phyloP scores from a whole-genome alignment of 1,140 invertebrate species.

The Drosophila bipectinata region DNA sequence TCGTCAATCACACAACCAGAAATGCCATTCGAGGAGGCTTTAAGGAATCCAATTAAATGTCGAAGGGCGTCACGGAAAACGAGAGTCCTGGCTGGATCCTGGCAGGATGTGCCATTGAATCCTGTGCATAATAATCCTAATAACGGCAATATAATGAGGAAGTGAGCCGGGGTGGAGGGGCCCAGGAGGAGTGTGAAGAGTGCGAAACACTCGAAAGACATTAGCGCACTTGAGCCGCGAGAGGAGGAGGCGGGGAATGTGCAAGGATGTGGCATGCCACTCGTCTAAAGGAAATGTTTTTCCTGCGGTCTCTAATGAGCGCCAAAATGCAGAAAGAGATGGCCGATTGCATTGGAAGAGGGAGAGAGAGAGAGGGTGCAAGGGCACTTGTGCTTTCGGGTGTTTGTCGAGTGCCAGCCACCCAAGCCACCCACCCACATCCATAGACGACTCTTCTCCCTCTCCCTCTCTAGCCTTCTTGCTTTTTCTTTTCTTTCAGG shows the following conservation, averaged over 20 bases:
- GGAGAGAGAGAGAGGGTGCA: conserved; percentile 26
- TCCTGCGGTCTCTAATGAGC: conserved; percentile 65
- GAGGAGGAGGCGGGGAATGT: neutral
- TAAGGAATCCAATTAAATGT: conserved; percentile 79
- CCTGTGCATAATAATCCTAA: conserved; percentile 61
- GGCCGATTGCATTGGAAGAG: conserved; percentile 3
- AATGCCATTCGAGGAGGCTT: conserved; percentile 72
- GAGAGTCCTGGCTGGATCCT: no score
- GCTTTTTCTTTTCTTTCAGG: conserved; percentile 4
- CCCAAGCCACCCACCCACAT: conserved; percentile 7
- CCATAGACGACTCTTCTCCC: neutral
- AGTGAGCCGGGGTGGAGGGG: conserved; percentile 8
- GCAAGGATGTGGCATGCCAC: conserved; percentile 74
- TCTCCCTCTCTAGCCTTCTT: neutral
- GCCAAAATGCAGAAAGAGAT: conserved; percentile 21
- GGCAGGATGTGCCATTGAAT: conserved; percentile 44
- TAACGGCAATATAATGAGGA: conserved; percentile 52
- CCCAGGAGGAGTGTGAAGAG: conserved; percentile 54
- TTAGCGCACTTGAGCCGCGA: conserved; percentile 71
- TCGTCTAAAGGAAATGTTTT: conserved; percentile 75
- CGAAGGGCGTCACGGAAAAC: neutral
- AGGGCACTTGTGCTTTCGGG: conserved; percentile 58
- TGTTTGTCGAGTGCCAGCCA: conserved; percentile 68
- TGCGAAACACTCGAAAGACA: conserved; percentile 79
- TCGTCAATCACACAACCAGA: conserved; percentile 17